A percentile compares a stretch with the other conserved stretches of the same genome.
Evolutionary conservation across 2,797 vertebrate species (phyloP).

Genomic region (Cyclopterus lumpus): DNA sequence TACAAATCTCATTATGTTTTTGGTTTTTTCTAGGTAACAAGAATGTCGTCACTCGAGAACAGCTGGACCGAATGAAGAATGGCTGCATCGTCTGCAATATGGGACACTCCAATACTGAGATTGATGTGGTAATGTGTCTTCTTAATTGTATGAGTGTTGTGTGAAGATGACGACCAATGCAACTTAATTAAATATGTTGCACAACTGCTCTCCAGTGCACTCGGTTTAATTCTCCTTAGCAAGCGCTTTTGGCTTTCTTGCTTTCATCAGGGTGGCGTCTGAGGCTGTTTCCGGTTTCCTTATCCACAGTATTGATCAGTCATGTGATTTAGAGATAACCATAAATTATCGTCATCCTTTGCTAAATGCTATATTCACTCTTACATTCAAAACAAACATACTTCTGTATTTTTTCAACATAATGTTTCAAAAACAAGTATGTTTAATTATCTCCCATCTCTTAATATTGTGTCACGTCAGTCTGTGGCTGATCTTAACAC

Average conservation of each 20-base stretch:
- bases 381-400: neutral
- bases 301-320: neutral
- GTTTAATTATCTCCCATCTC: neutral
- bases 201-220: neutral
- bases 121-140: constrained; percentile 90
- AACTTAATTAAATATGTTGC: neutral
- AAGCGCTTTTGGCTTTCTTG: neutral
- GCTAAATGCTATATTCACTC: neutral
- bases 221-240: neutral
- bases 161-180: neutral
- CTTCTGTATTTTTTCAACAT: neutral
- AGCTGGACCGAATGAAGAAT: constrained; percentile 97
- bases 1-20: neutral
- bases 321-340: neutral
- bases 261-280: neutral
- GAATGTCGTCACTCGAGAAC: constrained; percentile 96
- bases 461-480: neutral
- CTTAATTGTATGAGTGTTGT: neutral
- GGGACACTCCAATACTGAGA: constrained; percentile 99
- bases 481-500: neutral
- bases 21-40: constrained; percentile 89
- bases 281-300: neutral
- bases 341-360: neutral
- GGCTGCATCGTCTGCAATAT: constrained; percentile 99
- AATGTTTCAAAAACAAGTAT: neutral